Evolutionary conservation across 2,797 vertebrate species (phyloP), one percentile per base, ranked within the genome.

Genomic region (Synaphobranchus kaupii): DNA sequence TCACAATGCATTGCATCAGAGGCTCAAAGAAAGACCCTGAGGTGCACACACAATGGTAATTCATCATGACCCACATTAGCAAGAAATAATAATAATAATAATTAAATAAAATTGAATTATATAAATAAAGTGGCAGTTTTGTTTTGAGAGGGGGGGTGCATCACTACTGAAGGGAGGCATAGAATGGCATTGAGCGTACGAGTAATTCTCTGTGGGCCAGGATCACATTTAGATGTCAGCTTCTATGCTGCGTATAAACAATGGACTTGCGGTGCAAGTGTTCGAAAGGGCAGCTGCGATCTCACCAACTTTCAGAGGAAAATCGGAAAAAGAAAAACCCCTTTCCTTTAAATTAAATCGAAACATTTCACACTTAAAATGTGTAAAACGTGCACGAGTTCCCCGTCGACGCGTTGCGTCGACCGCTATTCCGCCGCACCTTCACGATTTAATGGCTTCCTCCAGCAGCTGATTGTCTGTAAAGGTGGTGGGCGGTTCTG

Each of bases 21-120:
- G 95, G 94, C 94, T 95, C 25, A 94, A 93, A 95, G 92, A 94
- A 94, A 93, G 92, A 96, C 95, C 96, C 96, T 96, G 96, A 96
- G 96, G 95, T 96, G 92, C 94, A 96, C 95, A 95, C 95, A 95
- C 94, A 94, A 73, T 83, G 66, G 78, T 83, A 85, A 82, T 50
- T 81, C 31, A 85, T 31, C 22, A 80, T 78, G 84, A 88, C 76
- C 58, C 58, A 82, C 50, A 34, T 25, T 12, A 68, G 25, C 10
- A 25, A 63, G 28, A 86, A 50, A 34, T 52, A 52, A 52, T 52
- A 28, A 58, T n/a, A n/a, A 44, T 56, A 84, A 84, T 34, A 31
- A 34, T 58, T 28, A 63, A 85, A 85, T 20, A 71, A 86, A 47
- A n/a, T 66, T 10, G 2, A 73, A 85, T 1, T 25, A 56, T 31